These are phyloP conservation scores for Rhopalosiphum nymphaeae DNA, from an alignment of 2,888 invertebrate genomes.

Conservation along the genomic window DNA sequence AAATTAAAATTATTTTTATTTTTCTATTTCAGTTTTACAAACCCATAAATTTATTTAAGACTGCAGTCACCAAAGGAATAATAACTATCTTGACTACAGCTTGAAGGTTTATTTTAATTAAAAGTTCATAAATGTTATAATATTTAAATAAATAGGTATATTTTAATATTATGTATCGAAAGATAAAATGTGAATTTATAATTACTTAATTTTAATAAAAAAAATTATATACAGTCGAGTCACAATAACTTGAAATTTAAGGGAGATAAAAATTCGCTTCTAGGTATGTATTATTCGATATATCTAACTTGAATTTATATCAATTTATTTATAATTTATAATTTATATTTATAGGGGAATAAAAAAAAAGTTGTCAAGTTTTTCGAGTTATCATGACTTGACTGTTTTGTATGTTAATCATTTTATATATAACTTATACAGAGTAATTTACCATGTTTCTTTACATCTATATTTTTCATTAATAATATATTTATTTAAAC, in stretches of 20 bases:
- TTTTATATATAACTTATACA: background rate
- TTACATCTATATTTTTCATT: background rate
- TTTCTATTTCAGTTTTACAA: background rate
- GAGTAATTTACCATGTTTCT: background rate
- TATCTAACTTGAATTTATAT: no score
- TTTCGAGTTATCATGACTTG: no score
- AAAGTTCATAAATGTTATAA: conserved; percentile 5
- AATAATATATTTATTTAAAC: background rate
- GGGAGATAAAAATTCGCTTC: no score
- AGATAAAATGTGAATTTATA: background rate
- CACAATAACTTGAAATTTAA: no score
- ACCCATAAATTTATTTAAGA: background rate
- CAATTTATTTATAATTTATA: no score
- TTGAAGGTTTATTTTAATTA: background rate
- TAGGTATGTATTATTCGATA: no score
- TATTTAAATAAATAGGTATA: background rate
- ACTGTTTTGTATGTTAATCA: background rate
- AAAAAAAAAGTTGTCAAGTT: no score
- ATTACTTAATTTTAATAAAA: background rate
- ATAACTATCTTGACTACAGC: background rate
- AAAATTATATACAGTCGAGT: background rate
- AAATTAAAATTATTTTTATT: background rate
- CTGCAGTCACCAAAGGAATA: background rate
- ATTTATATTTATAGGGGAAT: no score
- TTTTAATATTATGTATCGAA: background rate